Base-by-base conservation (phyloP, 2,888 invertebrate species). In the Hanleya hanleyi region DNA sequence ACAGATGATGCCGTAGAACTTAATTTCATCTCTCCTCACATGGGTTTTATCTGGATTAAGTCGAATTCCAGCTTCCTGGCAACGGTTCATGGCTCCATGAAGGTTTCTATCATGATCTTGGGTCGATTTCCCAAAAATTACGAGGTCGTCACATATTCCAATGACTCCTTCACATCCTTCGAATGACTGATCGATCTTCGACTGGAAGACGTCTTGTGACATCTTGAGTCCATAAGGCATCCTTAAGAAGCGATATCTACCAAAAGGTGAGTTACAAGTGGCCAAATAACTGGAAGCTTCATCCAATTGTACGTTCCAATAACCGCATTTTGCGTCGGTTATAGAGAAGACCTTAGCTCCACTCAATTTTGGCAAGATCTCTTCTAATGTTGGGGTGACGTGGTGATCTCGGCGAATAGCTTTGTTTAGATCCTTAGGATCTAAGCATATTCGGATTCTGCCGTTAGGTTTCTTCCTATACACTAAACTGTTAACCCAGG, bases 291-390 rank as follows among this genome's bases (percentile, higher is more conserved):
- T 57, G 9, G 66, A 66, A 9, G 49, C 51, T 15, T 66, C 47
- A 35, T 65, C 67, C 26, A 75, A 62, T 18, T 51, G n/a, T 1
- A 78, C 50, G 38, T 51, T 64, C 77, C 78, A 77, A 38, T 72
- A 78, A 12, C 76, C 78, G 41, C 61, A 32, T 69, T 74, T 74
- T 9, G 76, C 76, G 41, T 74, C 76, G 3, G 72, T 41, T n/a
- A 70, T 77, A 41, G 51, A 37, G 36, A 77, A 77, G 47, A 67
- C 62, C 26, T 18, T 66, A 7, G 73, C 69, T 22, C 65, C 69
- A 37, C 64, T 64, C 15, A 77, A 64, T 62, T 74, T 71, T 36
- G 66, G 51, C 22, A 49, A 57, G 12, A 76, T 65, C 38, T 76
- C 70, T 38, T 76, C 77, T 15, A 76, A 12, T 1, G 75, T 76